phyloP scores from a whole-genome alignment of 2,888 invertebrate species.

The Empis stercorea region DNA sequence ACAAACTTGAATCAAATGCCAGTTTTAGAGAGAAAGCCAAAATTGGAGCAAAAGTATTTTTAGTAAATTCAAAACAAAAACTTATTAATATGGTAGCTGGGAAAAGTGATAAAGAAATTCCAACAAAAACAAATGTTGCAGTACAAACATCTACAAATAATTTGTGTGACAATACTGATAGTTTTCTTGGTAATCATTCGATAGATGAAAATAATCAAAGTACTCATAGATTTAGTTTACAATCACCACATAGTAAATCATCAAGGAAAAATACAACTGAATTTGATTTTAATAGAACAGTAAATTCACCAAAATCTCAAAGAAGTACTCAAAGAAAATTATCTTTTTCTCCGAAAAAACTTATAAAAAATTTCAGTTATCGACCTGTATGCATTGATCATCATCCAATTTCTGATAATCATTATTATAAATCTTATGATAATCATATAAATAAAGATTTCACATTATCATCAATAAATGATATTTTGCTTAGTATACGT shows the following conservation, averaged over 20 bases:
- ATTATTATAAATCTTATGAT: conserved; percentile 30
- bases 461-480: conserved; percentile 28
- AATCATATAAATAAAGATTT: conserved; percentile 30
- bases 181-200: not conserved
- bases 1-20: conserved; percentile 5
- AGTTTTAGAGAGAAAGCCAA: conserved; percentile 7
- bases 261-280: conserved; percentile 14
- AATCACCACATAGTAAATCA: conserved; percentile 30
- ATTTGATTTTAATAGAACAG: conserved; percentile 30
- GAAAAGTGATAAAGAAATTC: conserved; percentile 21
- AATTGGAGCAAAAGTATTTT: conserved; percentile 17
- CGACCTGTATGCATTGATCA: not conserved
- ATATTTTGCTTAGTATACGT: conserved; percentile 28
- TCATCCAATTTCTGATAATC: too few relatives aligned
- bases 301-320: conserved; percentile 23
- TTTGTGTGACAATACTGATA: not conserved
- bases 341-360: conserved; percentile 2
- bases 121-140: conserved; percentile 15
- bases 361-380: not conserved
- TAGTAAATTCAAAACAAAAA: conserved; percentile 27
- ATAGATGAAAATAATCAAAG: conserved; percentile 16
- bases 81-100: conserved; percentile 27
- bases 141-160: conserved; percentile 23
- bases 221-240: conserved; percentile 12
- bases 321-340: conserved; percentile 12